Base-by-base conservation (phyloP, 2,888 invertebrate species). In the Pristionchus mayeri region DNA sequence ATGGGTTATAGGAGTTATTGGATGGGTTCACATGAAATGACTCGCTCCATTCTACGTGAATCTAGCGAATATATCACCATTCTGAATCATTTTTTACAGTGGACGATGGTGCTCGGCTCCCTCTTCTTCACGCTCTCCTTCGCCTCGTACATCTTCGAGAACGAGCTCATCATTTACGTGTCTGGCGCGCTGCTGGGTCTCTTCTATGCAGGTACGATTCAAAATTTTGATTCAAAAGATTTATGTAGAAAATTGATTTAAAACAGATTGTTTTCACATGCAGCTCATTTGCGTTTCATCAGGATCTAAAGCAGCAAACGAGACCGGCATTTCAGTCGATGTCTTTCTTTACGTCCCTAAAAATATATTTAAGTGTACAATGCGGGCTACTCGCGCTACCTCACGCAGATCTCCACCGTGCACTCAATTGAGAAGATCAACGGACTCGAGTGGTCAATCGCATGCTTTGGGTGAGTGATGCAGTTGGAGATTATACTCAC, bases 61-160 rank as follows among this genome's bases (percentile, higher is more conserved):
- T n/a, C n/a, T n/a, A n/a, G n/a, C n/a, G n/a, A n/a, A n/a, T n/a
- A n/a, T n/a, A n/a, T n/a, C n/a, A n/a, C n/a, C n/a, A n/a, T n/a
- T n/a, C n/a, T n/a, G n/a, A n/a, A n/a, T n/a, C n/a, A n/a, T n/a
- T 40, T 0, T 18, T 82, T 50, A 2, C 50, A 82, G 82, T 82
- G 82, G 82, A 63, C 67, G 24, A 82, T 82, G 82, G 60, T 67
- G 27, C 21, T 82, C 48, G 82, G 82, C 6, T 82, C 82, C 9
- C 48, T 40, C 27, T 82, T 82, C 63, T 82, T 82, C 82, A 82
- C 82, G 1, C 40, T 82, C 48, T 48, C 30, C 21, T 82, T 82
- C 48, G 63, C 9, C 11, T 82, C 63, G 13, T 82, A 67, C 37
- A 50, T 82, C 27, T 60, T 82, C 30, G 34, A 48, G 63, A 48